A percentile compares a stretch with the other conserved stretches of the same genome.
These are phyloP conservation scores for Acanthaster planci DNA, from an alignment of 35 echinoderm and acorn worm genomes.

Conservation along the genomic window DNA sequence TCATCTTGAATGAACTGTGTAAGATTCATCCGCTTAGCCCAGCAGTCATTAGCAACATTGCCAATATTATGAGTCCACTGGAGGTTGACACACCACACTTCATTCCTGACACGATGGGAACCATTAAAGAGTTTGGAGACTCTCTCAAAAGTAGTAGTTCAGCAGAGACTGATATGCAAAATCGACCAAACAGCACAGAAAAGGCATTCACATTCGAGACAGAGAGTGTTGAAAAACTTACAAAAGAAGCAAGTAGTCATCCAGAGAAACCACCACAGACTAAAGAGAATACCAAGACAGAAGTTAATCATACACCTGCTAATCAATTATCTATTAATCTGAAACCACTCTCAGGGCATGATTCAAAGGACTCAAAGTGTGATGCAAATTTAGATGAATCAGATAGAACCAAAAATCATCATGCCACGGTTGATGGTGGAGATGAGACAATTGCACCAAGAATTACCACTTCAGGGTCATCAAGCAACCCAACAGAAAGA, in stretches of 20 bases:
- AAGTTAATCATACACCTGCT: neutral
- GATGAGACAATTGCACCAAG: neutral
- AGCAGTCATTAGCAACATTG: slow-evolving; percentile 70
- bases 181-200: neutral
- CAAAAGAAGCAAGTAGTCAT: neutral
- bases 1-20: slow-evolving; percentile 69
- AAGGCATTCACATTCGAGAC: neutral
- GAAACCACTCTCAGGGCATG: neutral
- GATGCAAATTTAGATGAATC: too few species aligned
- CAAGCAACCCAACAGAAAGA: neutral
- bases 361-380: too few species aligned
- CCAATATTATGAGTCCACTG: slow-evolving; percentile 71
- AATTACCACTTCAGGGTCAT: neutral
- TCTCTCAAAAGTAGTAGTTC: slow-evolving; percentile 44
- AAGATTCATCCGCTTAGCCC: slow-evolving; percentile 53
- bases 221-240: slow-evolving; percentile 8
- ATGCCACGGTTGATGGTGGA: neutral
- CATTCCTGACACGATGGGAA: slow-evolving; percentile 91
- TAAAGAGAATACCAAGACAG: neutral
- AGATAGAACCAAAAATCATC: neutral
- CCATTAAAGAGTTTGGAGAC: slow-evolving; percentile 90
- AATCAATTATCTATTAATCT: neutral
- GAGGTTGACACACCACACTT: slow-evolving; percentile 74
- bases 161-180: slow-evolving; percentile 10
- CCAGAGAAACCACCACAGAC: neutral